Evolutionary conservation across 2,888 invertebrate genomes (phyloP).

Genomic region (Nasonovia ribisnigri): DNA sequence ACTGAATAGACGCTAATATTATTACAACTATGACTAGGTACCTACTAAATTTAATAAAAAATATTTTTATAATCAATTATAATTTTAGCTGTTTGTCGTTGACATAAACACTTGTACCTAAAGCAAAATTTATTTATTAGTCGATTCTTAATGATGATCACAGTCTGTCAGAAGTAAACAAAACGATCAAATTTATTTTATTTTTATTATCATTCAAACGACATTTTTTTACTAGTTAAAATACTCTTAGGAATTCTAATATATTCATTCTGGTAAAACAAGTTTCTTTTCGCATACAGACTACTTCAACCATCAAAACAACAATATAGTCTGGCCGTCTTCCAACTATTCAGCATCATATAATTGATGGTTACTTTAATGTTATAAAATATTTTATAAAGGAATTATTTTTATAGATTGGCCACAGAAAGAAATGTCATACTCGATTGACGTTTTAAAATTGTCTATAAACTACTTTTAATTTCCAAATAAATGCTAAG

Average conservation of each 20-base stretch:
- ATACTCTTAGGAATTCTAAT: slow-evolving; percentile 23
- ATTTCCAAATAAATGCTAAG: neutral
- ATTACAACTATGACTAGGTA: neutral
- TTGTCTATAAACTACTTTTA: neutral
- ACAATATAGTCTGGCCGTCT: slow-evolving; percentile 43
- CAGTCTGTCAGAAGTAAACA: neutral
- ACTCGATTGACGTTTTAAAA: slow-evolving; percentile 3
- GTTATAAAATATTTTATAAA: neutral
- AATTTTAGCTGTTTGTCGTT: neutral
- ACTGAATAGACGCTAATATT: neutral
- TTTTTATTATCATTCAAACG: slow-evolving; percentile 14
- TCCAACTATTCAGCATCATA: slow-evolving; percentile 30
- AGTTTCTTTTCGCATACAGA: slow-evolving; percentile 41
- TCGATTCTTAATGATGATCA: neutral
- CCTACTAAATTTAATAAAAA: neutral
- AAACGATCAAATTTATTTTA: slow-evolving; percentile 4
- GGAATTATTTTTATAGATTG: slow-evolving; percentile 33
- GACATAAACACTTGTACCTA: neutral
- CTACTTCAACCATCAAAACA: slow-evolving; percentile 37
- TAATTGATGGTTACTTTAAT: slow-evolving; percentile 22
- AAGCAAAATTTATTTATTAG: neutral
- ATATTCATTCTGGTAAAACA: slow-evolving; percentile 48
- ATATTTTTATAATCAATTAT: neutral
- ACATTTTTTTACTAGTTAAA: slow-evolving; percentile 6
- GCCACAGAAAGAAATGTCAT: neutral